phyloP scores from a whole-genome alignment of 2,888 invertebrate genomes.

The Sphinx pinastri region DNA sequence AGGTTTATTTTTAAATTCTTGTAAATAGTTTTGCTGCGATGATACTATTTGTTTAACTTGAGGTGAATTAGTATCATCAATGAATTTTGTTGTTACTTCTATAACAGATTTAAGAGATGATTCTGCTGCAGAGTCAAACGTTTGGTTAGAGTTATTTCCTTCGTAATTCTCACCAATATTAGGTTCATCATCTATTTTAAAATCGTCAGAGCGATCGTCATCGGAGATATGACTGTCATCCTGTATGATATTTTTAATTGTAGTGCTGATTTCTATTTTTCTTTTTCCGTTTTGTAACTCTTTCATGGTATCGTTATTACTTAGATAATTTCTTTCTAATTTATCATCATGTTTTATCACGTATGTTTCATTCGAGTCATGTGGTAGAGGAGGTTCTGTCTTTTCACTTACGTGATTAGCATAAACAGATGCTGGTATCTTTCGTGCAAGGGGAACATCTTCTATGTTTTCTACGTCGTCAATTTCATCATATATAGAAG shows the following conservation, averaged over 20 bases:
- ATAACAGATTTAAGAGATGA: constrained; percentile 55
- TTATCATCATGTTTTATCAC: not conserved
- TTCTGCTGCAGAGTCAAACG: constrained; percentile 63
- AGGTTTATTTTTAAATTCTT: constrained; percentile 52
- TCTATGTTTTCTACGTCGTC: constrained; percentile 30
- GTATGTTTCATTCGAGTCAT: not conserved
- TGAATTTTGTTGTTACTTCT: constrained; percentile 45
- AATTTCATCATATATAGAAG: constrained; percentile 21
- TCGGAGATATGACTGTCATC: not conserved
- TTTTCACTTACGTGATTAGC: constrained; percentile 25
- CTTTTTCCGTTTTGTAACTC: not conserved
- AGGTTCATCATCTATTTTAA: constrained; percentile 8
- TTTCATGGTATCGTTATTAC: not conserved
- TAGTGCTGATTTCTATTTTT: not conserved
- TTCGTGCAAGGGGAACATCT: constrained; percentile 31
- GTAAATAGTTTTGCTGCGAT: constrained; percentile 56
- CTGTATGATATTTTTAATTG: not conserved
- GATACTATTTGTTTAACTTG: constrained; percentile 32
- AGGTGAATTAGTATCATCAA: constrained; percentile 38
- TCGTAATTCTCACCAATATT: constrained; percentile 27
- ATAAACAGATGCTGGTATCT: constrained; percentile 34
- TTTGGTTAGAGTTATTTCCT: constrained; percentile 34
- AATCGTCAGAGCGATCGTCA: not conserved
- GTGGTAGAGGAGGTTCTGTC: not conserved
- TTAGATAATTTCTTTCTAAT: not conserved